phyloP scores from a whole-genome alignment of 1,140 invertebrate genomes.

The Drosophila micromelanica region DNA sequence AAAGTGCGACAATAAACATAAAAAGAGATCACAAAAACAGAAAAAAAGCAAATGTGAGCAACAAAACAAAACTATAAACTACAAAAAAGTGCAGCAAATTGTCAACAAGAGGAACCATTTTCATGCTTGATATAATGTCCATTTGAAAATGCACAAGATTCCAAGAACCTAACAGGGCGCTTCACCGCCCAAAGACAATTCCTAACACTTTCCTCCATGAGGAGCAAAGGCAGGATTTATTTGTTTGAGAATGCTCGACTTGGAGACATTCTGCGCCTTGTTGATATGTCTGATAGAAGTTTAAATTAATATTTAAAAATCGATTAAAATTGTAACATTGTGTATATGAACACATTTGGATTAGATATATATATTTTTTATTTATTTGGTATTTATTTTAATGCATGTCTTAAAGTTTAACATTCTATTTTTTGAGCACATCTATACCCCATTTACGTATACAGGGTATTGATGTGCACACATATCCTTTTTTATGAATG shows the following conservation, averaged over 20 bases:
- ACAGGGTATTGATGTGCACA: background rate
- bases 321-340: background rate
- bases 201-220: conserved; percentile 13
- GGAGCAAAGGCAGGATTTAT: background rate
- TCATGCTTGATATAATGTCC: conserved; percentile 64
- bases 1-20: conserved; percentile 49
- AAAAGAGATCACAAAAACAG: conserved; percentile 5
- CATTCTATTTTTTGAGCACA: background rate
- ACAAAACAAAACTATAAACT: conserved; percentile 59
- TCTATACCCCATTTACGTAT: background rate
- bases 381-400: background rate
- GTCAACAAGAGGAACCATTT: conserved; percentile 61
- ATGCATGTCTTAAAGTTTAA: background rate
- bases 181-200: conserved; percentile 30
- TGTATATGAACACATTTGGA: no score
- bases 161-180: conserved; percentile 32
- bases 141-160: conserved; percentile 52
- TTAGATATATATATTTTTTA: no score
- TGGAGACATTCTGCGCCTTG: background rate
- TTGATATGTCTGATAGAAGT: no score
- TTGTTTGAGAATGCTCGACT: background rate
- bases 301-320: background rate
- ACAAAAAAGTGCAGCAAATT: conserved; percentile 33
- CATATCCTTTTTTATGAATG: background rate
- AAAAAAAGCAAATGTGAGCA: conserved; percentile 33